Evolutionary conservation across 2,888 invertebrate species (phyloP).

Genomic region (Sisyra terminalis): DNA sequence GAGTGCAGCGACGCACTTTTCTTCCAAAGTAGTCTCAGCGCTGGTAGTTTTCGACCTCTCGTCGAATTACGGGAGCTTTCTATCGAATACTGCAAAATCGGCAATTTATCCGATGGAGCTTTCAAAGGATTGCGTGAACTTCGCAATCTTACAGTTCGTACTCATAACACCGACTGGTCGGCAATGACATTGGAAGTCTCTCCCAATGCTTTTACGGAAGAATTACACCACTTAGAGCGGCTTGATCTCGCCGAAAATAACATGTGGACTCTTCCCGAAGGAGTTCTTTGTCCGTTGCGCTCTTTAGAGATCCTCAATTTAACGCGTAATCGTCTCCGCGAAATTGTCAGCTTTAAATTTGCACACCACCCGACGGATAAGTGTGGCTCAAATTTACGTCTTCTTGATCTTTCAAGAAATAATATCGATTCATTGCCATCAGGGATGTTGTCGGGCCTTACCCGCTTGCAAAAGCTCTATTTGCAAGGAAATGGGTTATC

Average conservation of each 20-base stretch:
- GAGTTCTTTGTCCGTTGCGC: conserved; percentile 56
- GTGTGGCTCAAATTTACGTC: conserved; percentile 51
- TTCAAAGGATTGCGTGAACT: conserved; percentile 64
- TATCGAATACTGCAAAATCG: conserved; percentile 70
- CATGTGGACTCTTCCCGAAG: conserved; percentile 63
- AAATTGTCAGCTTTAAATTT: conserved; percentile 56
- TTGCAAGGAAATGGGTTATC: conserved; percentile 61
- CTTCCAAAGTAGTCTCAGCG: conserved; percentile 61
- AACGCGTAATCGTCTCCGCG: conserved; percentile 61
- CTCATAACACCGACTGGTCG: conserved; percentile 73
- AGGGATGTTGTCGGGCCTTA: conserved; percentile 51
- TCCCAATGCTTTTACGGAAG: conserved; percentile 54
- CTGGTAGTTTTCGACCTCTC: conserved; percentile 59
- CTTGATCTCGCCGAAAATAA: conserved; percentile 66
- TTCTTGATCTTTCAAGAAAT: conserved; percentile 62
- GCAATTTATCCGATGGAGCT: conserved; percentile 66
- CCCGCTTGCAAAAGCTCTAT: conserved; percentile 53
- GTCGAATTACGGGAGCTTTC: conserved; percentile 60
- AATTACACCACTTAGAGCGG: conserved; percentile 52
- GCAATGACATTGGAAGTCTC: conserved; percentile 64
- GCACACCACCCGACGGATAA: conserved; percentile 41
- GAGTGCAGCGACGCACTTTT: conserved; percentile 68
- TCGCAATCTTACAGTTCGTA: conserved; percentile 61
- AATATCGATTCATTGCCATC: conserved; percentile 58
- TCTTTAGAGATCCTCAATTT: conserved; percentile 61